These are phyloP conservation scores for Aleiodes leptofemur DNA, from an alignment of 2,888 invertebrate species.

Conservation along the genomic window DNA sequence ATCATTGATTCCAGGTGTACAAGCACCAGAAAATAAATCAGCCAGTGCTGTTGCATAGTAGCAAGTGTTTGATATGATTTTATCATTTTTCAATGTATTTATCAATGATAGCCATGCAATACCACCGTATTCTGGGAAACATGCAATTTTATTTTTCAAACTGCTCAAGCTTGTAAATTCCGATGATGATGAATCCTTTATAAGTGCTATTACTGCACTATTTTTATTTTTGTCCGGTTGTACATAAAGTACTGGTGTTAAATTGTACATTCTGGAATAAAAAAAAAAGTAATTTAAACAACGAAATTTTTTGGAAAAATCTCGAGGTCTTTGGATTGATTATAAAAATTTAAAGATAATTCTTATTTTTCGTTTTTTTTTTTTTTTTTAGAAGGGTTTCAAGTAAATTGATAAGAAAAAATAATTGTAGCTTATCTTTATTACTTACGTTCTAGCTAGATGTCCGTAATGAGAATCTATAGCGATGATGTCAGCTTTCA, in stretches of 20 bases:
- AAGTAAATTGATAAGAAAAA: neutral
- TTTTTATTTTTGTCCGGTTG: constrained; percentile 78
- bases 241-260: constrained; percentile 79
- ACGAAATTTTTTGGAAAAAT: too few relatives aligned
- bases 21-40: constrained; percentile 78
- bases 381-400: neutral
- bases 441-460: constrained; percentile 79
- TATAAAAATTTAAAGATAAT: too few relatives aligned
- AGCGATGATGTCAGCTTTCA: constrained; percentile 78
- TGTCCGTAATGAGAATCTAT: constrained; percentile 81
- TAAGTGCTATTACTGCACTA: constrained; percentile 77
- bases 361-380: too few relatives aligned
- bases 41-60: constrained; percentile 79
- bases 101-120: constrained; percentile 82
- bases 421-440: neutral
- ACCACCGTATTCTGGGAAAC: constrained; percentile 83
- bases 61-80: constrained; percentile 77
- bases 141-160: constrained; percentile 78
- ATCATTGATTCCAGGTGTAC: constrained; percentile 80
- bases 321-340: too few relatives aligned
- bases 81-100: constrained; percentile 76
- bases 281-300: neutral
- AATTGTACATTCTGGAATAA: constrained; percentile 77
- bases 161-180: constrained; percentile 77
- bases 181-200: constrained; percentile 72